Base-by-base conservation (phyloP, 2,888 invertebrate species). In the Diarsia dahlii region DNA sequence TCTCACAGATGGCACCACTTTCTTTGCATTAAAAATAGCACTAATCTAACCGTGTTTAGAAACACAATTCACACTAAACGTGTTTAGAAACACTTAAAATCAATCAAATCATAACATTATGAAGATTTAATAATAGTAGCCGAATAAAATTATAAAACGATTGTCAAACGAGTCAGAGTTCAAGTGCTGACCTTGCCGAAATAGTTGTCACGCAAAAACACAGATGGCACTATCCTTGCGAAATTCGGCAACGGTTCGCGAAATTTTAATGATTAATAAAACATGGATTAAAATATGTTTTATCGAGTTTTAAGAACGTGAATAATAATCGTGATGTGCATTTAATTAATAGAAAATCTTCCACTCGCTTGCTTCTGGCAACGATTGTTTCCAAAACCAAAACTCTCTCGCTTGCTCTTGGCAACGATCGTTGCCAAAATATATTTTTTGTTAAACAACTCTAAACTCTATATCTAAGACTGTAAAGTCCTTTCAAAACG, bases 1-100 rank as follows among this genome's bases (percentile, higher is more conserved):
- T 89, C 63, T 72, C 79, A 90, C n/a, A 95, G 95, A 95, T 95
- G 95, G 94, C 95, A 92, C 78, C 48, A 72, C 66, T 70, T 77
- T 78, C 77, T 58, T 5, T 23, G 45, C 9, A 12, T 50, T 45
- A 13, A 50, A 72, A 28, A 34, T 60, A 52, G 0, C 20, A 34
- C 20, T 13, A 48, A 58, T 28, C 1, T 52, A 23, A 60, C 62
- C 3, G 15, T 48, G n/a, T 65, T 20, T 45, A 10, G 0, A 56
- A 3, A 62, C 28, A 66, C 48, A n/a, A 48, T 70, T 52, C 20
- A 69, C 13, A 20, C 0, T 13, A 23, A 60, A 66, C 3, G 15
- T 48, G n/a, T 65, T 20, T 45, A 10, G 0, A 56, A 3, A 62
- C 28, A 66, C 48, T 46, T 60, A 62, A 81, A 58, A 64, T 39